Percentiles rank a stretch among this genome's conserved stretches.
These are phyloP conservation scores for Schizopygopsis pylzovi DNA, from an alignment of 2,797 vertebrate genomes.

Conservation along the genomic window DNA sequence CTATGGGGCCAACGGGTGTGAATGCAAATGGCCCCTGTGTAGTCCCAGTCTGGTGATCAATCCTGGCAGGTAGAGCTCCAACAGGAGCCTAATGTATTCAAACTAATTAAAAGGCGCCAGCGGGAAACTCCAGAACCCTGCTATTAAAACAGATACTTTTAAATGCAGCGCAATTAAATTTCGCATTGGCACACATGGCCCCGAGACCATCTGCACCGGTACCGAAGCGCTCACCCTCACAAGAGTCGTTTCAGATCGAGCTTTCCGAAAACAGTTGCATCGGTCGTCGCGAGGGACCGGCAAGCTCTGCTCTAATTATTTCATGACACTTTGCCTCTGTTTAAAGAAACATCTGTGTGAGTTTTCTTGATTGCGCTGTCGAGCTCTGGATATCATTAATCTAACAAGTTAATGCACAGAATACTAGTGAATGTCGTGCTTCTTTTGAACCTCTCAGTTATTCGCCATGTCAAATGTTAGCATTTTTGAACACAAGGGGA, in stretches of 20 bases:
- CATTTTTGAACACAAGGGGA: slow-evolving; percentile 42
- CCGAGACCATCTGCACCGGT: slow-evolving; percentile 60
- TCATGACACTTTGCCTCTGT: slow-evolving; percentile 57
- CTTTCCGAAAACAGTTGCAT: slow-evolving; percentile 46
- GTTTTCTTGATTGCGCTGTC: slow-evolving; percentile 47
- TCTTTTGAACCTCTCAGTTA: slow-evolving; percentile 34
- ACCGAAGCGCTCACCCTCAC: slow-evolving; percentile 39
- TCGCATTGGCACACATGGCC: slow-evolving; percentile 61
- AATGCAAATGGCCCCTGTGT: slow-evolving; percentile 68
- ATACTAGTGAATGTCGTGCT: not conserved
- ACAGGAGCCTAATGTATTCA: slow-evolving; percentile 81
- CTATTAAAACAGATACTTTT: slow-evolving; percentile 73
- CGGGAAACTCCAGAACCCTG: slow-evolving; percentile 59
- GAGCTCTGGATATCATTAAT: slow-evolving; percentile 53
- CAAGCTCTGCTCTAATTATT: slow-evolving; percentile 57
- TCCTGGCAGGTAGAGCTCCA: slow-evolving; percentile 79
- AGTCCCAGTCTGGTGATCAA: slow-evolving; percentile 73
- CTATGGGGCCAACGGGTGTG: slow-evolving; percentile 65
- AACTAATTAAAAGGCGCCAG: slow-evolving; percentile 76
- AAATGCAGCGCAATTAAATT: slow-evolving; percentile 66
- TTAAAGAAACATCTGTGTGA: slow-evolving; percentile 51
- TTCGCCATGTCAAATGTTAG: slow-evolving; percentile 45
- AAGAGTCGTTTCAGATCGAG: slow-evolving; percentile 53
- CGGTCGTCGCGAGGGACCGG: slow-evolving; percentile 9
- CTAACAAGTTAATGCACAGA: slow-evolving; percentile 44